Evolutionary conservation across 2,797 vertebrate genomes (phyloP), one percentile per base, ranked within the genome.

Genomic region (Oreochromis mossambicus): DNA sequence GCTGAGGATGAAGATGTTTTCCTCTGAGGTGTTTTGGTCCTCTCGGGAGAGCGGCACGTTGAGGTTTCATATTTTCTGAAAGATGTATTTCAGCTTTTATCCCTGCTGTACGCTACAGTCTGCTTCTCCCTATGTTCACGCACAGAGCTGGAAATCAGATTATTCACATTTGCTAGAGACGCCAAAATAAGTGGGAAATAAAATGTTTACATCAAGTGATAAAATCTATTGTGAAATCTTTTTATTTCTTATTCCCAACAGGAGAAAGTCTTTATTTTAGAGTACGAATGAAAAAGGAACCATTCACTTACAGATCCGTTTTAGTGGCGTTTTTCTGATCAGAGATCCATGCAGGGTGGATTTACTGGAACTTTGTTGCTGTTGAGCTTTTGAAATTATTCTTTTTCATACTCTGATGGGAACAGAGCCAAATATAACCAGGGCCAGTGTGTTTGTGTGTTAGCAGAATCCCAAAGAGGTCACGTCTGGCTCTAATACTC

Each of bases 1-100:
- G 86, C 26, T 68, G 84, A 79, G 58, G 80, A 58, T 50, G 8
- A 50, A 82, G 78, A 78, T 26, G 80, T 56, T 29, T 78, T 75
- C 51, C 55, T 32, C 26, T 9, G 48, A 81, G 68, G 43, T 75
- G 68, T 13, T 75, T 50, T 75, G n/a, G 43, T 50, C 26, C 26
- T 75, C 17, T 75, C 17, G 3, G 68, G 68, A 50, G 32, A 70
- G 17, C 80, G 2, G 19, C 10, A 4, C 1, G 19, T 19, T 24
- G 8, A 24, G 8, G 51, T 43, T 17, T 78, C 21, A 50, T 17
- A 10, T 78, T 78, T 43, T 8, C 51, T 29, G 5, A 38, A 66
- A 13, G 34, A 38, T n/a, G 26, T 75, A 5, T 32, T 75, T 75
- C 46, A 75, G 68, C 26, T 5, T 75, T n/a, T 75, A 8, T 50